Percentiles rank a stretch among this genome's conserved stretches.
Conservation (phyloP, 2,888 invertebrate genomes). For the Danaus chrysippus region DNA sequence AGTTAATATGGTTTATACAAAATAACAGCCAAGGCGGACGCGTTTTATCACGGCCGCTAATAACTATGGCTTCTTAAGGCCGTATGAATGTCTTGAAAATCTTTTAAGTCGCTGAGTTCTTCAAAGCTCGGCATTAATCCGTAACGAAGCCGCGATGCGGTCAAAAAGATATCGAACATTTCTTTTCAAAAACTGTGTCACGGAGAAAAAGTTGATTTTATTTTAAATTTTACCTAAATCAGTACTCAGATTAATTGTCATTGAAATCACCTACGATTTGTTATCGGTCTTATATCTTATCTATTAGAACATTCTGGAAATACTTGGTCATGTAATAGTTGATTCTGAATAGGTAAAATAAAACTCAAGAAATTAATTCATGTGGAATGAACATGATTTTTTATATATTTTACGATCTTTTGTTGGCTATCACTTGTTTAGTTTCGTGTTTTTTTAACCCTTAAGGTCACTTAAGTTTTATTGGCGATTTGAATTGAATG, state of each 20-base stretch:
- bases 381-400: background rate
- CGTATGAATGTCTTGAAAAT: conserved; percentile 18
- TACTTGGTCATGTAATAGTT: conserved; percentile 8
- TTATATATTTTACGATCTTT: background rate
- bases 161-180: too few relatives aligned
- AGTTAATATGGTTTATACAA: background rate
- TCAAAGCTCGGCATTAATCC: background rate
- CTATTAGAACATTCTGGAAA: conserved; percentile 25
- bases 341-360: too few relatives aligned
- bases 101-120: conserved; percentile 16
- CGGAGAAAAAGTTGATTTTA: conserved; percentile 4
- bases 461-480: background rate
- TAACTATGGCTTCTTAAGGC: conserved; percentile 24
- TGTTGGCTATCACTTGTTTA: background rate
- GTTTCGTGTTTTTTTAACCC: background rate
- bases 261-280: conserved; percentile 28
- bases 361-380: too few relatives aligned
- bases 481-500: conserved; percentile 1
- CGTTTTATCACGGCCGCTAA: conserved; percentile 13
- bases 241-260: conserved; percentile 24
- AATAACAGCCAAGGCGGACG: conserved; percentile 3
- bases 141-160: background rate
- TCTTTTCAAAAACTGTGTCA: background rate
- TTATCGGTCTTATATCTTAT: conserved; percentile 30
- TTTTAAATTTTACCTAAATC: conserved; percentile 12